A percentile compares a stretch with the other conserved stretches of the same genome.
Conservation (phyloP, 2,888 invertebrate genomes). For the Litoditis marina region DNA sequence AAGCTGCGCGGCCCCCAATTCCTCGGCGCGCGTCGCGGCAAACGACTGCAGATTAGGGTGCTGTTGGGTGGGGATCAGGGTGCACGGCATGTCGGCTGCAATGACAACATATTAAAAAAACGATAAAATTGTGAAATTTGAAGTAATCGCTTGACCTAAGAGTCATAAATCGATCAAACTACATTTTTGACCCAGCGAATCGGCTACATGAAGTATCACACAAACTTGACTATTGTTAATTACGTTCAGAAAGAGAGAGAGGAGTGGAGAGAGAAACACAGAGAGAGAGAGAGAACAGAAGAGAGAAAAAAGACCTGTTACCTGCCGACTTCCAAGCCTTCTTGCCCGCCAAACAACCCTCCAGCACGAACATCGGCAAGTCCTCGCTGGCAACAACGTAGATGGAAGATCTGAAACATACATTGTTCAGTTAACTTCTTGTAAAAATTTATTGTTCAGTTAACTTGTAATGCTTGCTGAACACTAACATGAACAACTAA, state of each 20-base stretch:
- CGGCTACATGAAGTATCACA: no score
- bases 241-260: constrained; percentile 6
- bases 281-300: not conserved
- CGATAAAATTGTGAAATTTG: no score
- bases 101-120: no score
- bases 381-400: constrained; percentile 16
- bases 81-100: no score
- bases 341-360: constrained; percentile 15
- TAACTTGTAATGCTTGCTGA: no score
- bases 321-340: constrained; percentile 10
- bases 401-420: not conserved
- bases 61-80: no score
- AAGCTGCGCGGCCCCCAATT: constrained; percentile 6
- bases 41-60: constrained; percentile 12
- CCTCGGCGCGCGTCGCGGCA: constrained; percentile 1
- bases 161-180: no score
- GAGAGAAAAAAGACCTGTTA: not conserved
- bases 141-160: no score
- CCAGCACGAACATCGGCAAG: constrained; percentile 11
- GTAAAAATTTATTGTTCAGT: no score
- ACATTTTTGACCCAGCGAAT: no score
- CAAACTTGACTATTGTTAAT: no score
- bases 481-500: not conserved
- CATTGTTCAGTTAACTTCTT: no score
- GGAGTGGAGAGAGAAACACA: not conserved